A percentile compares a stretch with the other conserved stretches of the same genome.
Conservation (phyloP, 2,888 invertebrate genomes). For the Polylopha cassiicola region DNA sequence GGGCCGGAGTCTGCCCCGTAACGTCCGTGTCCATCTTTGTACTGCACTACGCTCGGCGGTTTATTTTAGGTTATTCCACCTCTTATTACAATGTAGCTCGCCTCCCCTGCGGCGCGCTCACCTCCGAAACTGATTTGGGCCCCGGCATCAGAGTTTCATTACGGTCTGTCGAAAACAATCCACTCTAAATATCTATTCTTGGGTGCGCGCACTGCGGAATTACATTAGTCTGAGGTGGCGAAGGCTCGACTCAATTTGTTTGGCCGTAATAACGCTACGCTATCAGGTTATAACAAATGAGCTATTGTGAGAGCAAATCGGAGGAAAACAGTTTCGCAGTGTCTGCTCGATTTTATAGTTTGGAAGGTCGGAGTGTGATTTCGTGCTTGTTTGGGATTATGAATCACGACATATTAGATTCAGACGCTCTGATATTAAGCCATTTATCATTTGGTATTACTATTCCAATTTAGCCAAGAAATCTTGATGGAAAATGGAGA, state of each 20-base stretch:
- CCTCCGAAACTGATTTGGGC: constrained; percentile 74
- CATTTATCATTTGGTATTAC: constrained; percentile 8
- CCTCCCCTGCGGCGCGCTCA: constrained; percentile 74
- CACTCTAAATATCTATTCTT: constrained; percentile 78
- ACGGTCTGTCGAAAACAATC: constrained; percentile 78
- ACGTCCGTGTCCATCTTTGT: constrained; percentile 70
- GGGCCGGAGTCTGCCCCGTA: constrained; percentile 53
- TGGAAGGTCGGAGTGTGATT: constrained; percentile 29
- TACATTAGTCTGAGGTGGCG: constrained; percentile 78
- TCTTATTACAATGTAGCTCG: constrained; percentile 74
- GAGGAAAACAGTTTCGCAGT: constrained; percentile 65
- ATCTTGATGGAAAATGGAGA: constrained; percentile 1
- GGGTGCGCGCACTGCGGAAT: constrained; percentile 73
- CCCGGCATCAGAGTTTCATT: constrained; percentile 76
- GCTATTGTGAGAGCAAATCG: constrained; percentile 72
- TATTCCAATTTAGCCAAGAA: not conserved
- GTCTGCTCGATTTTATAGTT: constrained; percentile 63
- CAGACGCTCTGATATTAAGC: constrained; percentile 5
- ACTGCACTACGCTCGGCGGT: constrained; percentile 51
- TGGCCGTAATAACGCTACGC: constrained; percentile 73
- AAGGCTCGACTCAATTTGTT: constrained; percentile 77
- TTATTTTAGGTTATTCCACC: constrained; percentile 75
- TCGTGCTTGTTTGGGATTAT: constrained; percentile 31
- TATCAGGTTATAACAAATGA: constrained; percentile 76
- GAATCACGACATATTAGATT: constrained; percentile 21